A percentile compares a stretch with the other conserved stretches of the same genome.
These are phyloP conservation scores for Brenthis daphne DNA, from an alignment of 2,888 invertebrate genomes.

Conservation along the genomic window DNA sequence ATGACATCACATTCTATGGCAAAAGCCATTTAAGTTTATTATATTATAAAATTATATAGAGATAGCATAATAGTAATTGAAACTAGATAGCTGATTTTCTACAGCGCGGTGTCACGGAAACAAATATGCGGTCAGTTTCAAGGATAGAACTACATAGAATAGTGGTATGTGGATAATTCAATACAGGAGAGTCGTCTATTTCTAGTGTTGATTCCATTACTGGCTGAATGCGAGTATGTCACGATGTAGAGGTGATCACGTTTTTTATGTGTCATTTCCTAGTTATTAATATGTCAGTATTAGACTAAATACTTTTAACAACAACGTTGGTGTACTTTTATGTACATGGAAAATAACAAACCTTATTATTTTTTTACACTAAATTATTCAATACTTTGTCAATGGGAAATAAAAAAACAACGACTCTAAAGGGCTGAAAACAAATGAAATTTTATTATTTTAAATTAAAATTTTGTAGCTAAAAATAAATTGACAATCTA, in stretches of 20 bases:
- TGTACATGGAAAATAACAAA: slow-evolving; percentile 1
- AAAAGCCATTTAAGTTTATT: not conserved
- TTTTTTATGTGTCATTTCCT: slow-evolving; percentile 28
- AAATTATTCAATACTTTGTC: too few species aligned
- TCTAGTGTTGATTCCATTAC: slow-evolving; percentile 15
- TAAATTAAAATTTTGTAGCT: too few species aligned
- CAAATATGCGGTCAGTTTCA: slow-evolving; percentile 43
- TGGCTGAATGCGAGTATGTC: slow-evolving; percentile 18
- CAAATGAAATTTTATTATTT: too few species aligned
- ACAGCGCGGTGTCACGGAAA: slow-evolving; percentile 40
- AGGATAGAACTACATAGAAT: slow-evolving; percentile 38
- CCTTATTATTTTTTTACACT: too few species aligned
- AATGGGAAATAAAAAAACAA: too few species aligned
- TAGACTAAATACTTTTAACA: not conserved
- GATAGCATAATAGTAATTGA: not conserved
- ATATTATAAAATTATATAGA: not conserved
- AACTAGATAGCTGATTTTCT: slow-evolving; percentile 2
- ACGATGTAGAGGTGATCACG: slow-evolving; percentile 28
- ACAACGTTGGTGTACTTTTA: not conserved
- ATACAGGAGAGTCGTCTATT: slow-evolving; percentile 13
- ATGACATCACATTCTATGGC: not conserved
- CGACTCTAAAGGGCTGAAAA: too few species aligned
- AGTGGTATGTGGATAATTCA: slow-evolving; percentile 16
- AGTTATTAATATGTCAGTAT: slow-evolving; percentile 15
- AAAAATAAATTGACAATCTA: too few species aligned